Conservation (phyloP, 1,140 invertebrate genomes). For the Thrips palmi region DNA sequence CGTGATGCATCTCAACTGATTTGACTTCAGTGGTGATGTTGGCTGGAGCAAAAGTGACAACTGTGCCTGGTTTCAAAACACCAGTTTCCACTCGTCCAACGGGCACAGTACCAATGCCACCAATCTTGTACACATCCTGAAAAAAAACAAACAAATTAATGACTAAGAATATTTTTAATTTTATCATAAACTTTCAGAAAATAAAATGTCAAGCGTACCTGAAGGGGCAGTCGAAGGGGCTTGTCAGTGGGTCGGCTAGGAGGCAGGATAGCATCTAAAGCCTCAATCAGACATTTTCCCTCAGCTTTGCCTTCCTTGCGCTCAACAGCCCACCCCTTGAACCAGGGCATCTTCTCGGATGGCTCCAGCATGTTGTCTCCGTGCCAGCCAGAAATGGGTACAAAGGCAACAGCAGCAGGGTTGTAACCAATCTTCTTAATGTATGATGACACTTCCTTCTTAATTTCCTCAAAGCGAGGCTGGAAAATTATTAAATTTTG, state of each 20-base stretch:
- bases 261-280: conserved; percentile 73
- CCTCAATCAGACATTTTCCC: conserved; percentile 73
- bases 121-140: conserved; percentile 97
- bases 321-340: conserved; percentile 78
- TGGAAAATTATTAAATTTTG: conserved; percentile 15
- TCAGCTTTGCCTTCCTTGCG: conserved; percentile 67
- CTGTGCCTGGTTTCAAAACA: conserved; percentile 80
- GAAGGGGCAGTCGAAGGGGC: conserved; percentile 73
- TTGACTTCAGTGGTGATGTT: conserved; percentile 89
- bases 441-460: conserved; percentile 76
- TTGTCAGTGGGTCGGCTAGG: conserved; percentile 75
- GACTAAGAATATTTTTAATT: conserved; percentile 7
- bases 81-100: conserved; percentile 94
- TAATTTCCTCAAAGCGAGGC: conserved; percentile 75
- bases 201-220: conserved; percentile 30
- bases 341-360: conserved; percentile 73
- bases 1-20: conserved; percentile 93
- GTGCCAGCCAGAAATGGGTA: conserved; percentile 88
- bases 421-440: conserved; percentile 94
- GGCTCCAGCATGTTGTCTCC: conserved; percentile 84
- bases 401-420: conserved; percentile 74
- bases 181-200: conserved; percentile 5
- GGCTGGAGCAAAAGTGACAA: conserved; percentile 78
- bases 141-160: conserved; percentile 17
- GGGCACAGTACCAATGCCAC: conserved; percentile 94